Evolutionary conservation across 2,113 vertebrate genomes (phyloP), one percentile per base, ranked within the genome.

Genomic region (Leucoraja erinaceus): DNA sequence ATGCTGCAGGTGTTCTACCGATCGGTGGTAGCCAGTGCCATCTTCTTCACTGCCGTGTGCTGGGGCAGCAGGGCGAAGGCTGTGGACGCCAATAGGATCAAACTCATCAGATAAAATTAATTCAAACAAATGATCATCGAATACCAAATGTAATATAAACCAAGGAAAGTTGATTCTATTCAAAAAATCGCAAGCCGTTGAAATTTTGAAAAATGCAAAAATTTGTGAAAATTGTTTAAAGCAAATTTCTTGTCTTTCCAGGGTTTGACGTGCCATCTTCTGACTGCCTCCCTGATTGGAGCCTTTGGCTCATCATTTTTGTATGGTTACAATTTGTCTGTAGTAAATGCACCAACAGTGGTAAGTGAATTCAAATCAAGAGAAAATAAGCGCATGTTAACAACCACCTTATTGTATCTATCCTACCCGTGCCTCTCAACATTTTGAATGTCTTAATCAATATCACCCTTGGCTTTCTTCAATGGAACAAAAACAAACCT

Each of bases 231-330:
- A 54, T 20, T 91, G 63, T 72, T 88, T 12, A 63, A 63, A 88
- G 0, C 1, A 33, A 22, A 28, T 91, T 4, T 47, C 93, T 95
- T 93, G 94, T 90, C 94, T 93, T 95, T 95, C 93, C 95, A 97
- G 95, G 94, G 94, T 33, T 95, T 97, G 95, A 97, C 98, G 93
- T 95, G 93, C 75, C 97, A 95, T 38, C 97, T 98, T 22, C 77
- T 98, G 33, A 93, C 94, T 31, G 97, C 98, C 1, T 95, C 98
- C 28, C 94, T 98, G 79, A 95, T 95, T n/a, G 97, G 97, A 14
- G 97, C 98, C 93, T 95, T 99, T 6, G 97, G 98, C 0, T 99
- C 97, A 0, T 98, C 98, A 61, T 98, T 97, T 94, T 97, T 99
- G 8, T 99, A 98, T 0, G 98, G 98, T 5, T 99, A 98, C 95